Evolutionary conservation across 1,140 invertebrate genomes (phyloP).

Genomic region (Macrobrachium rosenbergii): DNA sequence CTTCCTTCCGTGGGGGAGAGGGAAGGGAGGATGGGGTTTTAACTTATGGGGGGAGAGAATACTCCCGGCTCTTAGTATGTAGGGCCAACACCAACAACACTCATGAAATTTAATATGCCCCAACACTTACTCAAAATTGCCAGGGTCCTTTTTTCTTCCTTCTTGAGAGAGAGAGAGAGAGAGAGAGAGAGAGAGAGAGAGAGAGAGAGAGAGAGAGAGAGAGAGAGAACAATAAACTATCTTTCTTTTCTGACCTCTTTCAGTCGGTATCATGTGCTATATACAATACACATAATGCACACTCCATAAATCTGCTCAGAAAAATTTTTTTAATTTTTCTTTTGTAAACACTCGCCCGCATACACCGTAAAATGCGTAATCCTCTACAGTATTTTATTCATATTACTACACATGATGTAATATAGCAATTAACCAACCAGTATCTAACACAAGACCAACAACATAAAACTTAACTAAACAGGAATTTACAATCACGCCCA

Average conservation of each 20-base stretch:
- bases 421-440: too few relatives aligned
- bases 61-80: conserved; percentile 32
- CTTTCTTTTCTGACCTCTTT: background rate
- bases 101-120: conserved; percentile 55
- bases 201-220: background rate
- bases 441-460: too few relatives aligned
- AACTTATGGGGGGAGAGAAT: conserved; percentile 30
- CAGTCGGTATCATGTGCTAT: too few relatives aligned
- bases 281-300: too few relatives aligned
- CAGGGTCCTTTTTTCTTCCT: conserved; percentile 1
- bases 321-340: too few relatives aligned
- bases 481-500: too few relatives aligned
- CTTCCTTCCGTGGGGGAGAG: too few relatives aligned
- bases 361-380: background rate
- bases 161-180: conserved; percentile 2
- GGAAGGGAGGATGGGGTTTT: background rate
- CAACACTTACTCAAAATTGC: conserved; percentile 58
- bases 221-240: background rate
- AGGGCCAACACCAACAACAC: conserved; percentile 14
- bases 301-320: too few relatives aligned
- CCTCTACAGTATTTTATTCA: too few relatives aligned
- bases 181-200: background rate
- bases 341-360: background rate
- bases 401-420: too few relatives aligned
- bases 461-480: too few relatives aligned